Evolutionary conservation across 2,113 vertebrate species (phyloP).

Genomic region (Notothenia coriiceps): DNA sequence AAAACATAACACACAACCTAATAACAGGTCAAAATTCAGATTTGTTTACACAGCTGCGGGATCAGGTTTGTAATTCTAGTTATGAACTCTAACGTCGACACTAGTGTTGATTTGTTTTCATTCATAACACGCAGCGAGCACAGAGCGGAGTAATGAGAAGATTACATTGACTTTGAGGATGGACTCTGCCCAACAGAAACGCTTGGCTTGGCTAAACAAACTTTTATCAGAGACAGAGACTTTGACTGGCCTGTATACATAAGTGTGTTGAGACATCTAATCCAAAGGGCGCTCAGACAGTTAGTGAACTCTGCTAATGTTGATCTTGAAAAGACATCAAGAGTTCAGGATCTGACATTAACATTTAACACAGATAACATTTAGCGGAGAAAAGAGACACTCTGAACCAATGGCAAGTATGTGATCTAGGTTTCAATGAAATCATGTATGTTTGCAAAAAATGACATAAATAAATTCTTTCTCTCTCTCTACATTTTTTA

Average conservation of each 20-base stretch:
- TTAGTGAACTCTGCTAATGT: slow-evolving; percentile 46
- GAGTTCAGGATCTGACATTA: slow-evolving; percentile 18
- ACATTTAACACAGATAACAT: not conserved
- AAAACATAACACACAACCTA: not conserved
- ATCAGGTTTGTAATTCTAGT: not conserved
- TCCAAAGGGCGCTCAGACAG: slow-evolving; percentile 61
- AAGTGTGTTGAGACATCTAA: slow-evolving; percentile 44
- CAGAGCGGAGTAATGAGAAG: not conserved
- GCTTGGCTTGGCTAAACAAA: slow-evolving; percentile 35
- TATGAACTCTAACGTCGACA: slow-evolving; percentile 26
- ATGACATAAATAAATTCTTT: too few species aligned
- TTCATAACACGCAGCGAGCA: not conserved
- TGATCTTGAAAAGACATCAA: slow-evolving; percentile 36
- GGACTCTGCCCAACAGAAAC: slow-evolving; percentile 67
- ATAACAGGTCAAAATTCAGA: too few species aligned
- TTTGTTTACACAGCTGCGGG: slow-evolving; percentile 61
- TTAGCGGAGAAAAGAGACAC: not conserved
- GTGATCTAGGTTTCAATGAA: not conserved
- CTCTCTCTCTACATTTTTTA: too few species aligned
- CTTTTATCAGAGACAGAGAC: slow-evolving; percentile 67
- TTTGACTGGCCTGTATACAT: slow-evolving; percentile 71
- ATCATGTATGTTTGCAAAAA: too few species aligned
- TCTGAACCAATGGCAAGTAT: not conserved
- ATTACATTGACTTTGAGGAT: slow-evolving; percentile 48
- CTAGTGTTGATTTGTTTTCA: not conserved